Base-by-base conservation (phyloP, 1,140 invertebrate genomes). In the Halictus rubicundus region DNA sequence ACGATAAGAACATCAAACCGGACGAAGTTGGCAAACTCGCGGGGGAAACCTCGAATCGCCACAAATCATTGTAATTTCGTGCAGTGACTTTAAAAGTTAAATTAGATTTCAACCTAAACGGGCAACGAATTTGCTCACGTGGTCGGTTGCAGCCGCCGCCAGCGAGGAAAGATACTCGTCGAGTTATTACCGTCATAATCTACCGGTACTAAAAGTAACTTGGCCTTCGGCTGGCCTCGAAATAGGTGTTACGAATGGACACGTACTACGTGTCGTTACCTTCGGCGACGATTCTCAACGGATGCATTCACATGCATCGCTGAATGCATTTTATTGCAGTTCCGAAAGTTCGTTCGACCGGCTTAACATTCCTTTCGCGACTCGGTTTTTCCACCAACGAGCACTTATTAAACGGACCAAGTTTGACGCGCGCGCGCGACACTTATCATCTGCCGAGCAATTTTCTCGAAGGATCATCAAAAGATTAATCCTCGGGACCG, bases 111-210 rank as follows among this genome's bases (percentile, higher is more conserved):
- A 71, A 61, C 66, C 83, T 52, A 57, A 57, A 70, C 46, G 70
- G 73, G 60, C 69, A 73, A 77, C 65, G 70, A 85, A 79, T 86
- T 85, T 82, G 68, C 68, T 75, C 69, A 68, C 54, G 77, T 60
- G 80, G 76, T 46, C 46, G 42, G 14, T n/a, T 46, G 46, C 19
- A 19, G 70, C 46, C 57, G 46, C 23, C n/a, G 70, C 46, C 57
- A 46, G 21, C 57, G 61, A 19, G 70, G 23, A 76, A 86, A 72
- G 64, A 86, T 82, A 80, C 73, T 86, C 68, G 80, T 52, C 83
- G 60, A 80, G 77, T 86, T 86, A 86, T 85, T 86, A 80, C 80
- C 46, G 65, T 42, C 69, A 83, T 85, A 86, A 85, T 85, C 76
- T 77, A 32, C 70, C n/a, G 27, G 27, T 16, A 59, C 83, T 76